A percentile compares a stretch with the other conserved stretches of the same genome.
Conservation (phyloP, 2,113 vertebrate species). For the Cyprinodon brontotheroides region DNA sequence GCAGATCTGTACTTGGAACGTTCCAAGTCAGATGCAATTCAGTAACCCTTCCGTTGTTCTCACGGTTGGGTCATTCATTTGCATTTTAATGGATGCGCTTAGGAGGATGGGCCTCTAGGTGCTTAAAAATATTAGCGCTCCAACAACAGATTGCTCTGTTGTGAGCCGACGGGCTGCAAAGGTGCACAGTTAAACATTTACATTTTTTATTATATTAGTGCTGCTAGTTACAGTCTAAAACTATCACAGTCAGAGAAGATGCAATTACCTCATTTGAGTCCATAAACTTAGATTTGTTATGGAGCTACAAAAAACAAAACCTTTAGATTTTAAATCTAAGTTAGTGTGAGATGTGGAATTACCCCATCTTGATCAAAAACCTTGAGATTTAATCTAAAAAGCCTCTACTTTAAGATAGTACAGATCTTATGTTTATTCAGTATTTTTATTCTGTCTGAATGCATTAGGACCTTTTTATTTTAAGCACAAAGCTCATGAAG, state of each 20-base stretch:
- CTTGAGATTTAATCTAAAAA: background rate
- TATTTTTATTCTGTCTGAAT: background rate
- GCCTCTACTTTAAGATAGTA: background rate
- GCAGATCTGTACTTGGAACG: no score
- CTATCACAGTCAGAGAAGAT: background rate
- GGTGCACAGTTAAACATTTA: no score
- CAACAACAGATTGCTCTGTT: no score
- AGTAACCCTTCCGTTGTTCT: no score
- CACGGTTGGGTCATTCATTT: no score
- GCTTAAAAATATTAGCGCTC: no score
- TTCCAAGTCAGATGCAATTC: no score
- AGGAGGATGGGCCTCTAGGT: no score
- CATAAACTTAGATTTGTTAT: background rate
- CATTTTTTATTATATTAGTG: no score
- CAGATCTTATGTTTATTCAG: background rate
- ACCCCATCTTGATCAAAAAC: background rate
- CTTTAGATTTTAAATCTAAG: background rate
- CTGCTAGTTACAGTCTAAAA: background rate
- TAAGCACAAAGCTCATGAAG: background rate
- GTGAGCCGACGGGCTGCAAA: no score
- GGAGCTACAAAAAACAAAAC: background rate
- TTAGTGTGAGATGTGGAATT: background rate
- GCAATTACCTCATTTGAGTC: background rate
- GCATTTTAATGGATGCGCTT: no score
- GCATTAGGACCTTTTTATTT: background rate